Evolutionary conservation across 2,888 invertebrate species (phyloP).

Genomic region (Helleia helle): DNA sequence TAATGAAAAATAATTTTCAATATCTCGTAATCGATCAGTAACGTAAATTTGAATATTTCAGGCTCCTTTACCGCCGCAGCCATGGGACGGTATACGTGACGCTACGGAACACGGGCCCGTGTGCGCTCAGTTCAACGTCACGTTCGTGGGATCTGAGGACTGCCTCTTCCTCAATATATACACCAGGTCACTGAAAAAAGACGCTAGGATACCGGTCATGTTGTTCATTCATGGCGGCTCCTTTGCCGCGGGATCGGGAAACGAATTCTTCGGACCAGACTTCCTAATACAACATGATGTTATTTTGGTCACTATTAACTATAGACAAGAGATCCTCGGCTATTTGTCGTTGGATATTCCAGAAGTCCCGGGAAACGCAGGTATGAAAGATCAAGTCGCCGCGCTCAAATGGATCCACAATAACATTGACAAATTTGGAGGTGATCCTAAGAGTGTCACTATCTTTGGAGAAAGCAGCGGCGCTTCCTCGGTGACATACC

Average conservation of each 20-base stretch:
- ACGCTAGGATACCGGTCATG: conserved; percentile 39
- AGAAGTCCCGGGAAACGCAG: conserved; percentile 44
- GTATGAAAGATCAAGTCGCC: conserved; percentile 40
- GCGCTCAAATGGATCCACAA: conserved; percentile 36
- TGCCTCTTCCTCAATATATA: conserved; percentile 43
- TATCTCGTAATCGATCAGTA: too few species aligned
- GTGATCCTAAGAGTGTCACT: conserved; percentile 35
- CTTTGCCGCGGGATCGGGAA: conserved; percentile 36
- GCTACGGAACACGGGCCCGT: conserved; percentile 34
- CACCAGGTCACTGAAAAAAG: conserved; percentile 25
- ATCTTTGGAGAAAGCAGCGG: conserved; percentile 48
- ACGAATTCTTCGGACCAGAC: conserved; percentile 38
- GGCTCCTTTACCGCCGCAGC: conserved; percentile 34
- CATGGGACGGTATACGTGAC: conserved; percentile 37
- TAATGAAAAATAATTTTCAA: too few species aligned
- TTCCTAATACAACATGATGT: conserved; percentile 43
- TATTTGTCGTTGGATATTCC: conserved; percentile 35
- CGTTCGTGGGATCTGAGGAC: conserved; percentile 33
- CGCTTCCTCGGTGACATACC: conserved; percentile 36
- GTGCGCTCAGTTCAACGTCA: conserved; percentile 36
- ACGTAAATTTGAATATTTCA: conserved; percentile 27
- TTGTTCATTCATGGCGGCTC: conserved; percentile 49
- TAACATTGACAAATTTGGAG: conserved; percentile 37
- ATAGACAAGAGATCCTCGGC: conserved; percentile 42
- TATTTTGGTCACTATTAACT: conserved; percentile 47